Conservation (phyloP, 2,113 vertebrate genomes). For the Erythrolamprus reginae region DNA sequence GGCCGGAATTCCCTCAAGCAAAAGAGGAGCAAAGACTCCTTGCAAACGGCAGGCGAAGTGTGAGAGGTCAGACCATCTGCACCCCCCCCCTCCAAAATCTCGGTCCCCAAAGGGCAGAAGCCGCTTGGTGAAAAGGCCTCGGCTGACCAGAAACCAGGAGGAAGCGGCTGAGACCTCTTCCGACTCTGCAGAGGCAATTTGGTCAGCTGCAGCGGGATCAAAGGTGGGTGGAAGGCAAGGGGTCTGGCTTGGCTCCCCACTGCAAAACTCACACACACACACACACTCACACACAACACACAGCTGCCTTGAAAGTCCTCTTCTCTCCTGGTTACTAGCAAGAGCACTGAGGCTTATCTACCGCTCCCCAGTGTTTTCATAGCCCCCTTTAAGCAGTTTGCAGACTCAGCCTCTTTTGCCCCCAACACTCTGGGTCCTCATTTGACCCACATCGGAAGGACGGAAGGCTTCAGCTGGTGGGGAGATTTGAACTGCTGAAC, state of each 20-base stretch:
- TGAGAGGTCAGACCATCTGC: fast-evolving
- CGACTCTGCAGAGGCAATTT: fast-evolving
- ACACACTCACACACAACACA: not conserved
- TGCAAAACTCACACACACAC: not conserved
- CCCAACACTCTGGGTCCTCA: too few species aligned
- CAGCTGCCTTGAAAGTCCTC: too few species aligned
- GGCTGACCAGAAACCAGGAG: not conserved
- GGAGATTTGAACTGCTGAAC: too few species aligned
- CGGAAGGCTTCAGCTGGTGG: too few species aligned
- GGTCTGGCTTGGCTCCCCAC: not conserved
- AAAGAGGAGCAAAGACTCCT: not conserved
- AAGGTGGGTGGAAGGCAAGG: fast-evolving
- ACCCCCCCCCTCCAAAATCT: not conserved
- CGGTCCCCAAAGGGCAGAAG: fast-evolving
- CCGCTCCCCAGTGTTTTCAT: too few species aligned
- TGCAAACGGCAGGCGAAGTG: fast-evolving
- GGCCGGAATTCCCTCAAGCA: not conserved
- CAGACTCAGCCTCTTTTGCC: too few species aligned
- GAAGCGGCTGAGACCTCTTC: not conserved
- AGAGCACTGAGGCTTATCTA: too few species aligned
- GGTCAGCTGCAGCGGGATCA: not conserved
- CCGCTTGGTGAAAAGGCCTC: not conserved
- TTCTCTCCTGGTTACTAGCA: too few species aligned
- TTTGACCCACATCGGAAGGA: too few species aligned
- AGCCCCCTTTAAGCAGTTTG: too few species aligned